Conservation (phyloP, 2,113 vertebrate genomes). For the Pelodiscus sinensis region DNA sequence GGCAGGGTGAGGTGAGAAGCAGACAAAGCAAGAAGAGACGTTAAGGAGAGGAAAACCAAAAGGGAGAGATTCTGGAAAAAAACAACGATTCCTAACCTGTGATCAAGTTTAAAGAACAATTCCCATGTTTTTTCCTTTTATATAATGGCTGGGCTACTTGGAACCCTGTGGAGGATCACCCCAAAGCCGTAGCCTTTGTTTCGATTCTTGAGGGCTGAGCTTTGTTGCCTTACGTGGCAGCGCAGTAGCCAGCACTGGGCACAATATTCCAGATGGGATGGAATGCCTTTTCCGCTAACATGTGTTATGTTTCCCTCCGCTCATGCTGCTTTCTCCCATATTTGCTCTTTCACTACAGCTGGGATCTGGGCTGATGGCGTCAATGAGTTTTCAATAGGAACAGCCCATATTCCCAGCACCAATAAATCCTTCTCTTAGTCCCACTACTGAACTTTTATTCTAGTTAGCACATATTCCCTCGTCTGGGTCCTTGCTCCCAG, state of each 20-base stretch:
- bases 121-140: slow-evolving; percentile 19
- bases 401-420: background rate
- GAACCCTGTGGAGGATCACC: background rate
- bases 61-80: background rate
- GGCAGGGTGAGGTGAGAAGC: background rate
- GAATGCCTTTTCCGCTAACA: background rate
- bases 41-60: background rate
- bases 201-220: slow-evolving; percentile 5
- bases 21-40: background rate
- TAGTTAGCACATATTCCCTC: background rate
- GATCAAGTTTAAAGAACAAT: background rate
- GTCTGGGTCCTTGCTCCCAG: background rate
- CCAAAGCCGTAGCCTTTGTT: background rate
- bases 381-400: slow-evolving; percentile 28
- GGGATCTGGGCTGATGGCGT: background rate
- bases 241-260: background rate
- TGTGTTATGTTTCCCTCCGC: background rate
- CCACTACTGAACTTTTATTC: background rate
- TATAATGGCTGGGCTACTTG: background rate
- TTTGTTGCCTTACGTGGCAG: background rate
- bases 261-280: slow-evolving; percentile 10
- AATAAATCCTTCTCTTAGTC: background rate
- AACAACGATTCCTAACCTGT: background rate
- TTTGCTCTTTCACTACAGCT: slow-evolving; percentile 19
- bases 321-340: slow-evolving; percentile 6